A percentile compares a stretch with the other conserved stretches of the same genome.
phyloP scores from a whole-genome alignment of 2,113 vertebrate genomes.

The Barbus barbus region DNA sequence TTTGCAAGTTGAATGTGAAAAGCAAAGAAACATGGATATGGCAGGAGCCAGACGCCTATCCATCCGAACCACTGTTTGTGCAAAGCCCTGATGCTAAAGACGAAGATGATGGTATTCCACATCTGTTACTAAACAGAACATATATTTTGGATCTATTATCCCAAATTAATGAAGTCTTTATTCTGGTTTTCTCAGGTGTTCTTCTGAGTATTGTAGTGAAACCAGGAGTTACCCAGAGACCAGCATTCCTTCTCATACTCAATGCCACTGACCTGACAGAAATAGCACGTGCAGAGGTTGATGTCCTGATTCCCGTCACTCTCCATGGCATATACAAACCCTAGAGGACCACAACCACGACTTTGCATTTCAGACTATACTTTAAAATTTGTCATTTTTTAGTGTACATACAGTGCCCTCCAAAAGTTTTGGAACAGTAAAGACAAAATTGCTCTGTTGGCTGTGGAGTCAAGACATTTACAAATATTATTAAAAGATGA shows the following conservation, averaged over 20 bases:
- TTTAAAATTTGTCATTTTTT: background rate
- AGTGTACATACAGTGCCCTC: no score
- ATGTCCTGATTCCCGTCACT: constrained; percentile 83
- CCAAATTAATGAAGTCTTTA: constrained; percentile 13
- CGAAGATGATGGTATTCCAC: constrained; percentile 84
- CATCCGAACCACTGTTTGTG: constrained; percentile 85
- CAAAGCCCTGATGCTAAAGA: constrained; percentile 79
- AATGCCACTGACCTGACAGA: constrained; percentile 85
- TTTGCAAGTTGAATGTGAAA: constrained; percentile 85
- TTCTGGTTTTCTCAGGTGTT: constrained; percentile 70
- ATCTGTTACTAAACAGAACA: background rate
- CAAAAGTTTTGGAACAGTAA: no score
- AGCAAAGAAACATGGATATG: constrained; percentile 86
- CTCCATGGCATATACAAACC: constrained; percentile 84
- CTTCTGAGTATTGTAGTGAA: constrained; percentile 83
- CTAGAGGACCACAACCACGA: background rate
- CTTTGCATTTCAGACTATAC: background rate
- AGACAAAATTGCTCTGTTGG: no score
- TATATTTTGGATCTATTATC: background rate
- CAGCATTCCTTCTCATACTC: constrained; percentile 82
- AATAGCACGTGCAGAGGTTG: constrained; percentile 84
- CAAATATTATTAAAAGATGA: no score
- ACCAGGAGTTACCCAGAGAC: constrained; percentile 76
- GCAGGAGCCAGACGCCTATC: constrained; percentile 83
- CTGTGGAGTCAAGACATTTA: no score